Evolutionary conservation across 2,888 invertebrate species (phyloP), one percentile per base, ranked within the genome.

Genomic region (Chrysina gloriosa): DNA sequence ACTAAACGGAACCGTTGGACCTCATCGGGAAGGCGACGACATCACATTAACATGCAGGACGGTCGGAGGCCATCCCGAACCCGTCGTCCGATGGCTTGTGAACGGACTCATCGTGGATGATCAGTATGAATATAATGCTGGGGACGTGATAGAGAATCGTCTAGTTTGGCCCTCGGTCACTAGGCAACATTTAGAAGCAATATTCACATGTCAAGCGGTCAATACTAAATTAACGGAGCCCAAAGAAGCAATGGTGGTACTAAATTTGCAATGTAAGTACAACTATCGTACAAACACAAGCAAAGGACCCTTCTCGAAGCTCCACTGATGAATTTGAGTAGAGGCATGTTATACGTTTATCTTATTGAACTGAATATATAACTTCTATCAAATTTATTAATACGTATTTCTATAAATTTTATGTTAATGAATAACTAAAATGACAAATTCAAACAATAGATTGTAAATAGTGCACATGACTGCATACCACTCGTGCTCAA

Each of bases 161-260:
- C 87, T 91, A 73, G 85, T 89, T 63, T 90, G 93, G 89, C 90
- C 90, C 54, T 88, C 90, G 50, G 88, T 94, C 72, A 87, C 90
- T 66, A 87, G 95, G 67, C 89, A 90, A 23, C 93, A 95, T 85
- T 89, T 95, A 77, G 93, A 94, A 75, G 91, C 93, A 16, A 90
- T 93, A 73, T 94, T 94, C 85, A 94, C 93, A 66, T 96, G 95
- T 80, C 93, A 94, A 82, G 94, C 95, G 21, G 86, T 91, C 78
- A 96, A 96, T 85, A 95, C 94, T 65, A 89, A 90, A 77, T 88
- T 95, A 65, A 92, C 93, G 63, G 91, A 92, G 76, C 91, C 94
- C 6, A 90, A 90, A 81, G 92, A 92, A 81, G 88, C 91, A 11
- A 89, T 91, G 25, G 88, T 93, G 61, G 88, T 90, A 58, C 85